A percentile compares a stretch with the other conserved stretches of the same genome.
These are phyloP conservation scores for Coracopsis vasa DNA, from an alignment of 2,113 vertebrate genomes.

Conservation along the genomic window DNA sequence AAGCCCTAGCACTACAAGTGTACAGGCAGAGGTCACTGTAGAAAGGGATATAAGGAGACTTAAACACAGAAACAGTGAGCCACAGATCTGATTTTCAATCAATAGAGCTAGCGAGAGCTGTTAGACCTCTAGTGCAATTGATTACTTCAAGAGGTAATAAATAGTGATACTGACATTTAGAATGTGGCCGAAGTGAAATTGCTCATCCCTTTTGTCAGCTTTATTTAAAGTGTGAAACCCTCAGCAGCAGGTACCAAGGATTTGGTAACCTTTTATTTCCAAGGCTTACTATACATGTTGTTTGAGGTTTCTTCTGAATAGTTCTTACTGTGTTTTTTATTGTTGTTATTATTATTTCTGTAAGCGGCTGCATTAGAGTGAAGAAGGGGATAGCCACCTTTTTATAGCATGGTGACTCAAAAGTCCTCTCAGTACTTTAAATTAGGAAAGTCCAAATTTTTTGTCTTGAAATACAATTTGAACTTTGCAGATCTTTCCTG, in stretches of 20 bases:
- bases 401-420: neutral
- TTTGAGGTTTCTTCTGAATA: neutral
- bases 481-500: neutral
- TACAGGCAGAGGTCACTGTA: constrained; percentile 1
- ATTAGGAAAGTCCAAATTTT: neutral
- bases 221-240: constrained; percentile 9
- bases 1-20: neutral
- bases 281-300: neutral
- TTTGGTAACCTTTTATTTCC: neutral
- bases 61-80: neutral
- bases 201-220: neutral
- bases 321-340: neutral
- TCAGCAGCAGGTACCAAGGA: neutral
- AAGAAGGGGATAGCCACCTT: neutral
- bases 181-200: neutral
- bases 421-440: neutral
- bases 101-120: neutral
- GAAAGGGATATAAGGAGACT: neutral
- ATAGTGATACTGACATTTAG: neutral
- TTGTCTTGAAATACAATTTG: neutral
- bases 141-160: neutral
- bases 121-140: neutral
- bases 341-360: neutral
- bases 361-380: neutral
- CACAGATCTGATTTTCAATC: neutral